Evolutionary conservation across 2,113 vertebrate genomes (phyloP).

Genomic region (Alaudala cheleensis): DNA sequence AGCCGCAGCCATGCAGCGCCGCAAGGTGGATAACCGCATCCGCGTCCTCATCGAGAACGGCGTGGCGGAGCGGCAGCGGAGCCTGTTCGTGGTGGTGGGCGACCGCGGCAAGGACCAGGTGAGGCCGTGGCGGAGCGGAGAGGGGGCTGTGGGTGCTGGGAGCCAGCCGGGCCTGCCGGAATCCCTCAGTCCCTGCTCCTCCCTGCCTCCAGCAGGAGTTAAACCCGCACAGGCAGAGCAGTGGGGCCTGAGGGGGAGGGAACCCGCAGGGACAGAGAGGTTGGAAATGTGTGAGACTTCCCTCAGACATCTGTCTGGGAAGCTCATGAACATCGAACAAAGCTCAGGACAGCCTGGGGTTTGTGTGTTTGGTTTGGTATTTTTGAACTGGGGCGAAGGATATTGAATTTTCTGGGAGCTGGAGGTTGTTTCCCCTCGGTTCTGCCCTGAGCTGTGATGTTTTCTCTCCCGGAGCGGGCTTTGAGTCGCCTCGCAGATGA

Average conservation of each 20-base stretch:
- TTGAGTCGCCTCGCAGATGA: neutral
- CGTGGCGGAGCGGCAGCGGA: conserved; percentile 83
- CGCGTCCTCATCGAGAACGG: conserved; percentile 98
- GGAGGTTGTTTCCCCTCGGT: neutral
- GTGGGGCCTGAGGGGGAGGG: rapidly evolving
- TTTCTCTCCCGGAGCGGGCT: rapidly evolving
- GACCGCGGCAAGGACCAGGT: conserved; percentile 91
- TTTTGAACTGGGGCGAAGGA: rapidly evolving
- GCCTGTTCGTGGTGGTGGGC: conserved; percentile 90
- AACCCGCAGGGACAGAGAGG: rapidly evolving
- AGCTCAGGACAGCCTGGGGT: rapidly evolving
- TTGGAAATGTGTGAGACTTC: rapidly evolving
- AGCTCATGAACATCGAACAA: rapidly evolving
- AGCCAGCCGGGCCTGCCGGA: rapidly evolving
- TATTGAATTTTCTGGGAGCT: rapidly evolving
- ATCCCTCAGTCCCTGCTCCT: rapidly evolving
- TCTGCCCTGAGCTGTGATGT: rapidly evolving
- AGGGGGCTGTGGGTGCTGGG: neutral
- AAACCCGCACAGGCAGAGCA: neutral
- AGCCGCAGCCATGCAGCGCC: conserved; percentile 80
- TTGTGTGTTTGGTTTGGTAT: no score
- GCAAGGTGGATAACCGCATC: conserved; percentile 95
- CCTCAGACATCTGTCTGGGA: neutral
- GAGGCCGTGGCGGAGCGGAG: neutral
- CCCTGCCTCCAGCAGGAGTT: neutral